Percentiles rank a stretch among this genome's conserved stretches.
Evolutionary conservation across 37 sponge, comb jelly and placozoan species (phyloP).

Genomic region (Crambe crambe): DNA sequence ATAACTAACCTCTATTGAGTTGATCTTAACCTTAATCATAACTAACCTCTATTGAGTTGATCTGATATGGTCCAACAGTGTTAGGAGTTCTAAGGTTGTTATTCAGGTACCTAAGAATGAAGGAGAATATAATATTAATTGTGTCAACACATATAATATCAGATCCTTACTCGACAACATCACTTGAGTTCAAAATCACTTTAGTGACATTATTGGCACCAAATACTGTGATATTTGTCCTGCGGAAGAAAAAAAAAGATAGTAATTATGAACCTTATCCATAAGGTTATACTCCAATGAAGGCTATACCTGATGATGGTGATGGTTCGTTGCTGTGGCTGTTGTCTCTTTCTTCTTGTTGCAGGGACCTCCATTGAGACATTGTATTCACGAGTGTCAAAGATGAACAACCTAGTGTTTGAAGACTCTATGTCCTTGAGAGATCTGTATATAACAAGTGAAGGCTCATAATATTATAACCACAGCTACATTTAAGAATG

Average conservation of each 20-base stretch:
- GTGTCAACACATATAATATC: not conserved
- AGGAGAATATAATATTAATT: not conserved
- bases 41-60: not conserved
- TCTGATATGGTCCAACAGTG: not conserved
- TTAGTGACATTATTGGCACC: not conserved
- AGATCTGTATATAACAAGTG: not conserved
- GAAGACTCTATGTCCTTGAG: not conserved
- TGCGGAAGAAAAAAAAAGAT: not conserved
- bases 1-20: not conserved
- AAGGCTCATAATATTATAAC: not conserved
- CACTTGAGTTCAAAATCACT: slow-evolving; percentile 3
- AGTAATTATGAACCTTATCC: not conserved
- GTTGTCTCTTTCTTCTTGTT: not conserved
- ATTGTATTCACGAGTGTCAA: not conserved
- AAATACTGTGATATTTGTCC: slow-evolving; percentile 23
- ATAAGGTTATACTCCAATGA: not conserved
- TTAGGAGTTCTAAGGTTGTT: not conserved
- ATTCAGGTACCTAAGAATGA: not conserved
- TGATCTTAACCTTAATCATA: no score
- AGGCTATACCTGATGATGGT: not conserved
- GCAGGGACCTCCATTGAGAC: not conserved
- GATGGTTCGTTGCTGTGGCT: not conserved
- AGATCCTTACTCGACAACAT: slow-evolving; percentile 3
- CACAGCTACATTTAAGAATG: no score
- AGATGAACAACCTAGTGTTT: not conserved